These are phyloP conservation scores for Asbolus verrucosus DNA, from an alignment of 1,140 invertebrate species.

Conservation along the genomic window DNA sequence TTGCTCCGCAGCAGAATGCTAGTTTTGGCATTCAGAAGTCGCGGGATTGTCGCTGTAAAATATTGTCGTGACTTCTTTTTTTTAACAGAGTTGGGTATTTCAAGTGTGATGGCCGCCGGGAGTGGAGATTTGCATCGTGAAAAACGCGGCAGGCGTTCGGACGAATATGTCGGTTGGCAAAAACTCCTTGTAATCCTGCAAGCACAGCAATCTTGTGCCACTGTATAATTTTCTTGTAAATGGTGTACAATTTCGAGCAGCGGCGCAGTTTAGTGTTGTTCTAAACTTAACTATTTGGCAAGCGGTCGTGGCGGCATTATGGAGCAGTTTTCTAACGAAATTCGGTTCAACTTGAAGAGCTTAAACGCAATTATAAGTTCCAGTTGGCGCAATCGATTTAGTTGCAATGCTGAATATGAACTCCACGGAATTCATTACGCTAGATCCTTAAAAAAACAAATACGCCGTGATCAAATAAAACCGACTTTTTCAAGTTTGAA, in stretches of 20 bases:
- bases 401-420: conserved; percentile 3
- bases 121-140: conserved; percentile 2
- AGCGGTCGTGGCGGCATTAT: conserved; percentile 33
- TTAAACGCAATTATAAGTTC: conserved; percentile 29
- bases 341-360: conserved; percentile 23
- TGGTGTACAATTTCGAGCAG: conserved; percentile 32
- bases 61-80: too few species aligned
- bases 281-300: conserved; percentile 34
- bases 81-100: too few species aligned
- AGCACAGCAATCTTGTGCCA: conserved; percentile 36
- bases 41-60: too few species aligned
- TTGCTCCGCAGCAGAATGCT: too few species aligned
- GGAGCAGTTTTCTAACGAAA: conserved; percentile 27
- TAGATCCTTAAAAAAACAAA: too few species aligned
- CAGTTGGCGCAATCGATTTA: conserved; percentile 23
- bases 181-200: conserved; percentile 34
- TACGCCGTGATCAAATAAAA: too few species aligned
- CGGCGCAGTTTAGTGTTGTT: conserved; percentile 31
- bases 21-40: too few species aligned
- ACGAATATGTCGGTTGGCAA: conserved; percentile 29
- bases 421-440: background rate
- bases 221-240: conserved; percentile 38
- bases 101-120: too few species aligned
- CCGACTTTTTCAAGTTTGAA: too few species aligned
- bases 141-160: conserved; percentile 6